These are phyloP conservation scores for Larimichthys crocea DNA, from an alignment of 2,113 vertebrate genomes.

Conservation along the genomic window DNA sequence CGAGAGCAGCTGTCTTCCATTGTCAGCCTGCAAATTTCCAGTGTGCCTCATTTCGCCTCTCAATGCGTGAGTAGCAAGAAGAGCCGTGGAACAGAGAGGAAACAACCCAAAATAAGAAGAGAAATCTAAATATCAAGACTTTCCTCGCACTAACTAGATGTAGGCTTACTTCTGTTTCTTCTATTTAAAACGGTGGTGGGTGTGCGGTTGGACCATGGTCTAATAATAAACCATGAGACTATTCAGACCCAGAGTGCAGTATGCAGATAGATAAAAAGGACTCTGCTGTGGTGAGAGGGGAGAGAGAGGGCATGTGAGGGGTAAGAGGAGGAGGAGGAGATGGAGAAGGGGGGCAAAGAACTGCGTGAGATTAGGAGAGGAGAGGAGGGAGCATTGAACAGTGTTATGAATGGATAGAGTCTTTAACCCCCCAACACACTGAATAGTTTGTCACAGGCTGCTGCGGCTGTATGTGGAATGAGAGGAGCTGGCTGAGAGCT, in stretches of 20 bases:
- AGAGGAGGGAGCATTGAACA: slow-evolving; percentile 58
- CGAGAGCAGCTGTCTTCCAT: slow-evolving; percentile 87
- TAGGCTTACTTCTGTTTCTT: slow-evolving; percentile 42
- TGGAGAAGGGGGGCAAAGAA: slow-evolving; percentile 49
- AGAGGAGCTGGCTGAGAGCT: slow-evolving; percentile 78
- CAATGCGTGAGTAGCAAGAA: slow-evolving; percentile 77
- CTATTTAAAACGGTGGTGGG: slow-evolving; percentile 66
- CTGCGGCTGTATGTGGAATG: slow-evolving; percentile 79
- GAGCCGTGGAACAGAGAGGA: slow-evolving; percentile 58
- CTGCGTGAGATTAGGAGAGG: slow-evolving; percentile 68
- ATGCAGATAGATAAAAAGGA: slow-evolving; percentile 64
- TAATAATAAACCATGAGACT: slow-evolving; percentile 79
- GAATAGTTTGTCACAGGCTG: slow-evolving; percentile 83
- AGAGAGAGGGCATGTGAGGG: slow-evolving; percentile 72
- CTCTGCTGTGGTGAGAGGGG: slow-evolving; percentile 60
- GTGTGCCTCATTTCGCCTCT: slow-evolving; percentile 83
- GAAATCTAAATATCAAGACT: slow-evolving; percentile 64
- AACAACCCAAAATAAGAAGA: slow-evolving; percentile 58
- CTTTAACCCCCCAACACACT: slow-evolving; percentile 81
- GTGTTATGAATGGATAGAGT: slow-evolving; percentile 84
- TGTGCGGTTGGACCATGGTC: slow-evolving; percentile 66
- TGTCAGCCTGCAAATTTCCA: slow-evolving; percentile 85
- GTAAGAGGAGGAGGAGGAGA: slow-evolving; percentile 45
- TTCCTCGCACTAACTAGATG: slow-evolving; percentile 47
- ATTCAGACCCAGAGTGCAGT: slow-evolving; percentile 59